Percentiles rank a stretch among this genome's conserved stretches.
These are phyloP conservation scores for Donacobius atricapilla DNA, from an alignment of 2,113 vertebrate genomes.

Conservation along the genomic window DNA sequence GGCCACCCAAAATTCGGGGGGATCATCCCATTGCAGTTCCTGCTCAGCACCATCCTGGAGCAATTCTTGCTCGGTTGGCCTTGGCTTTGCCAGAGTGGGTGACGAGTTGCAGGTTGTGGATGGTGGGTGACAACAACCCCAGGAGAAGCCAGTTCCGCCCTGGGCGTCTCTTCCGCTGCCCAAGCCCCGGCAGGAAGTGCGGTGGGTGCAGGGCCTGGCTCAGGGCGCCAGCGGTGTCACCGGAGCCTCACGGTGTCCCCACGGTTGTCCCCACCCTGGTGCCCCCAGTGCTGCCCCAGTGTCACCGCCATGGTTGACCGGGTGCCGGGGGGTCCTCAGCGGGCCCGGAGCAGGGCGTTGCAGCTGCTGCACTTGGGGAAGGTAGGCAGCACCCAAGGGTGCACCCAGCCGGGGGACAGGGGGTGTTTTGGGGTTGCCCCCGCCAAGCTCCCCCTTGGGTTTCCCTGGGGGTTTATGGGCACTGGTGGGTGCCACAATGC, in stretches of 20 bases:
- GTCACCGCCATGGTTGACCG: background rate
- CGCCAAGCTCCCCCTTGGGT: accelerated
- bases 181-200: background rate
- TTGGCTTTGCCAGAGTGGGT: accelerated
- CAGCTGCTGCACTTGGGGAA: background rate
- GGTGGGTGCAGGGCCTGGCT: background rate
- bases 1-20: background rate
- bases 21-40: background rate
- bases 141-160: background rate
- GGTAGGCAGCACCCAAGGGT: slow-evolving; percentile 45
- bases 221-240: accelerated
- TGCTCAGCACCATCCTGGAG: accelerated
- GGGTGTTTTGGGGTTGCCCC: background rate
- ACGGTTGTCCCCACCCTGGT: accelerated
- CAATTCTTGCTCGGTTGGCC: accelerated
- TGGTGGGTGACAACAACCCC: background rate
- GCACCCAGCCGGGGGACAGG: accelerated
- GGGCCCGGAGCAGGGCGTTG: background rate
- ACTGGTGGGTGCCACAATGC: accelerated
- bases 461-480: background rate
- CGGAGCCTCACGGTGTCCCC: background rate
- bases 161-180: slow-evolving; percentile 21
- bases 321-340: accelerated
- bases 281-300: background rate
- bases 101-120: background rate